Base-by-base conservation (phyloP, 2,888 invertebrate species). In the Tethea ocularis region DNA sequence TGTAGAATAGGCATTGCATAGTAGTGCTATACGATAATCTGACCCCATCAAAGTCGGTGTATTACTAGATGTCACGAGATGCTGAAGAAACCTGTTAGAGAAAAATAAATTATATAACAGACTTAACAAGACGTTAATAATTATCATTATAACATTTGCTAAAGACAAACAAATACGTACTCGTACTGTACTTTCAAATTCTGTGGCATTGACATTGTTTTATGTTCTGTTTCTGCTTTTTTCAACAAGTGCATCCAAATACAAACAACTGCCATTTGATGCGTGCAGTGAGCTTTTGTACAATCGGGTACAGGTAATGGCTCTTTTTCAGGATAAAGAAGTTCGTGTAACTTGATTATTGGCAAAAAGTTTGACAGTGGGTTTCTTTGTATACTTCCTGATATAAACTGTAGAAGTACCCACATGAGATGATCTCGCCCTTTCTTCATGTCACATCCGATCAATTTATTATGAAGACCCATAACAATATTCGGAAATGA, bases 381-480 rank as follows among this genome's bases (percentile, higher is more conserved):
- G 89, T 98, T 98, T 72, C 98, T 96, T 84, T 98, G 98, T 76
- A 98, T 98, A 79, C 98, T 98, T 56, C 99, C 99, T 0, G 99
- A 99, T 74, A 99, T 98, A 79, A 98, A 99, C 89, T 99, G 99
- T 52, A 99, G 91, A 20, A 99, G 91, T 22, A 98, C 97, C 99
- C 99, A 99, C 99, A 99, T 99, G n/a, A 99, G 92, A 77, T 99
- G 98, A 88, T 99, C 99, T 55, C 99, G 94, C 0, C 99, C 98
- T 86, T 97, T 97, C 62, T 96, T 95, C 81, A 98, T 93, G 78
- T 98, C 97, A 69, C 96, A 94, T 8, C 96, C 96, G 52, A 96
- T 94, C 41, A 97, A 86, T 92, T 97, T 97, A 61, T 97, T 96
- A 83, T 98, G 97, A 36, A 99, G 93, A 0, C 97, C 96, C 92